These are phyloP conservation scores for Dendronephthya gigantea DNA, from an alignment of 64 coral and sea anemone genomes.

Conservation along the genomic window DNA sequence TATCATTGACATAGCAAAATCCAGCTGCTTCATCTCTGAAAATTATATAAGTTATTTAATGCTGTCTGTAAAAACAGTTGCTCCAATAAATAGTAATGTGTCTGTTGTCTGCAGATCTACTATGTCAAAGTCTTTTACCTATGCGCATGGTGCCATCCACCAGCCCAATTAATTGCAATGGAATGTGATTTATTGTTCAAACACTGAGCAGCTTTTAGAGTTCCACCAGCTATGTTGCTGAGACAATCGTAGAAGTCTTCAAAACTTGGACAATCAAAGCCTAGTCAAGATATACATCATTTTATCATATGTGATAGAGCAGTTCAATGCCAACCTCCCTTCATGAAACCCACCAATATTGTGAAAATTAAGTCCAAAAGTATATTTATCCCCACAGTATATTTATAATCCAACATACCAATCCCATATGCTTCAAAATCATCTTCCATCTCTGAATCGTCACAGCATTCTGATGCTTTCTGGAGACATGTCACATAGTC, in stretches of 20 bases:
- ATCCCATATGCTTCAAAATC: slow-evolving; percentile 50
- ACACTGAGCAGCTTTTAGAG: slow-evolving; percentile 57
- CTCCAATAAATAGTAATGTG: too few relatives aligned
- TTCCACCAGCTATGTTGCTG: slow-evolving; percentile 71
- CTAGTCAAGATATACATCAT: too few relatives aligned
- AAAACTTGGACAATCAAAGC: slow-evolving; percentile 88
- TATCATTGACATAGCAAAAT: slow-evolving; percentile 93
- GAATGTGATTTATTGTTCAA: slow-evolving; percentile 44
- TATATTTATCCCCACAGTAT: too few relatives aligned
- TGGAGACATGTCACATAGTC: slow-evolving; percentile 64
- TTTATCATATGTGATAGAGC: too few relatives aligned
- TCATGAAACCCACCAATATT: too few relatives aligned
- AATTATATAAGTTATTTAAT: not conserved
- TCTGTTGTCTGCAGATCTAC: too few relatives aligned
- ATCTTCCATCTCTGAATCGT: not conserved
- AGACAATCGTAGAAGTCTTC: slow-evolving; percentile 64
- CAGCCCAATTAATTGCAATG: slow-evolving; percentile 87
- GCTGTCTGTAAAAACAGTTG: too few relatives aligned
- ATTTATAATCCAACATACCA: slow-evolving; percentile 25
- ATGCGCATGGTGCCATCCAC: slow-evolving; percentile 95
- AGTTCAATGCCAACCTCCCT: too few relatives aligned
- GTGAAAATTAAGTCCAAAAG: too few relatives aligned
- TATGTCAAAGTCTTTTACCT: slow-evolving; percentile 51
- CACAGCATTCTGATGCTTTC: slow-evolving; percentile 12
- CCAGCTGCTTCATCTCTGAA: slow-evolving; percentile 79